A percentile compares a stretch with the other conserved stretches of the same genome.
phyloP scores from a whole-genome alignment of 1,140 invertebrate species.

The Lepidurus arcticus region DNA sequence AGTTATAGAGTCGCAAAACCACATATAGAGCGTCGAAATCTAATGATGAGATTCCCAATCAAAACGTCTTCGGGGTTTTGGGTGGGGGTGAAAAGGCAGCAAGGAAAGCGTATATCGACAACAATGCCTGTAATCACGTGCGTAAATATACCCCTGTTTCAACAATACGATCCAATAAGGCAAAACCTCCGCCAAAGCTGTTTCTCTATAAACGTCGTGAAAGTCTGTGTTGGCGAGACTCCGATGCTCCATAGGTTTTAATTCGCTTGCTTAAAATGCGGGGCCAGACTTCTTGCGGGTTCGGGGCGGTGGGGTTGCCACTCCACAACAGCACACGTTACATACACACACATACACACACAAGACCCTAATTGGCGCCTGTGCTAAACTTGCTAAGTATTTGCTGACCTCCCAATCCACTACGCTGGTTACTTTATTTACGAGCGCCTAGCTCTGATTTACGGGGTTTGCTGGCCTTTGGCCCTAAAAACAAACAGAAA shows the following conservation, averaged over 20 bases:
- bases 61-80: neutral
- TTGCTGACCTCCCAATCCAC: constrained; percentile 3
- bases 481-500: neutral
- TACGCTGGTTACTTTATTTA: neutral
- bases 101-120: neutral
- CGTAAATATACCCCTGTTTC: constrained; percentile 1
- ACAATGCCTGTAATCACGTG: constrained; percentile 21
- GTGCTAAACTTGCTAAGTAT: constrained; percentile 3
- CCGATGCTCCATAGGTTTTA: constrained; percentile 5
- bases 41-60: neutral
- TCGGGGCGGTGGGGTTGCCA: neutral
- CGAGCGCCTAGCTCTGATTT: neutral
- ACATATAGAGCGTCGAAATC: neutral
- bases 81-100: neutral
- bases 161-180: neutral
- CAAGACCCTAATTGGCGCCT: constrained; percentile 3
- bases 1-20: neutral
- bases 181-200: neutral
- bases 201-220: neutral
- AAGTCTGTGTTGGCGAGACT: neutral
- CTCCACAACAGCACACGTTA: constrained; percentile 4
- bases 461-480: neutral
- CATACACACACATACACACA: constrained; percentile 1
- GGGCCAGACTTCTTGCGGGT: neutral
- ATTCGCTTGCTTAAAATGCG: constrained; percentile 16